Percentiles rank a stretch among this genome's conserved stretches.
Evolutionary conservation across 2,113 vertebrate genomes (phyloP).

Genomic region (Prinia subflava): DNA sequence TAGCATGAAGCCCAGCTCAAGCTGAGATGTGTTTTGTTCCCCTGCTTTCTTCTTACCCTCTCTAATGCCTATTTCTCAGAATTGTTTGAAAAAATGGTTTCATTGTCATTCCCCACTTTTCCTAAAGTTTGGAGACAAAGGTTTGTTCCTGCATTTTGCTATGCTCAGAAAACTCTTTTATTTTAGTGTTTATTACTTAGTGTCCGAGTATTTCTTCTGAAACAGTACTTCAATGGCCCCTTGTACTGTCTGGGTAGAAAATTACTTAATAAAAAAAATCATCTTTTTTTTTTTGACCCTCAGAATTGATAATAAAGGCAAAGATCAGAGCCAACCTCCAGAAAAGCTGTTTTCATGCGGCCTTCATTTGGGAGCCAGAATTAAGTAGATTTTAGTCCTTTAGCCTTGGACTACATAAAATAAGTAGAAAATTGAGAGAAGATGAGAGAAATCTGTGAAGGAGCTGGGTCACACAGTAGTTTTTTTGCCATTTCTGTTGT

Average conservation of each 20-base stretch:
- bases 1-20: background rate
- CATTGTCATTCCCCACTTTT: background rate
- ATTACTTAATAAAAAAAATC: background rate
- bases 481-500: background rate
- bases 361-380: background rate
- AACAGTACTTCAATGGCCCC: background rate
- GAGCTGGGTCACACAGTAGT: background rate
- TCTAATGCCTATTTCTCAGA: background rate
- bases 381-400: background rate
- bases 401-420: background rate
- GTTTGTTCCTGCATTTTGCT: background rate
- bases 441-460: background rate
- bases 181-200: background rate
- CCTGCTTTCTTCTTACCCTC: background rate
- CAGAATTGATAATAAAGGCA: background rate
- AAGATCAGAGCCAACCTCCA: background rate
- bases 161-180: background rate
- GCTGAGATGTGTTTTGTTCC: background rate
- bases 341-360: background rate
- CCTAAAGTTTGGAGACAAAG: background rate
- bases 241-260: background rate
- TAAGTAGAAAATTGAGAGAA: background rate
- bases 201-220: background rate
- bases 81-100: background rate
- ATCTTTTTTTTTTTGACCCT: background rate